phyloP scores from a whole-genome alignment of 2,888 invertebrate species.

The Aspidiotus rigidus region DNA sequence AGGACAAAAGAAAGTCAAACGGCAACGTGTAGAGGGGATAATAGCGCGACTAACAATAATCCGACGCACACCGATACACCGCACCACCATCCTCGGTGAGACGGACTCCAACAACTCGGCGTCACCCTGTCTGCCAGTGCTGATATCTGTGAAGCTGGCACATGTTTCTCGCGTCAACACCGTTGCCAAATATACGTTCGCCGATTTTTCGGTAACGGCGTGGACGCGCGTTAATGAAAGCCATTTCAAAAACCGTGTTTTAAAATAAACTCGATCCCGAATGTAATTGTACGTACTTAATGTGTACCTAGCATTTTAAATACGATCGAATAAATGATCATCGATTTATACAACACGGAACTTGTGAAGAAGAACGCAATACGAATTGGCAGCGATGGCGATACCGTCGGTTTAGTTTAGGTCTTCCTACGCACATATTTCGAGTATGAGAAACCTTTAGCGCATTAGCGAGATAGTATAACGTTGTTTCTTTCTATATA shows the following conservation, averaged over 20 bases:
- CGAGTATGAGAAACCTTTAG: slow-evolving; percentile 23
- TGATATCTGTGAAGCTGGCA: slow-evolving; percentile 26
- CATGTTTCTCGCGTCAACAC: slow-evolving; percentile 14
- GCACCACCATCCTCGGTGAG: slow-evolving; percentile 21
- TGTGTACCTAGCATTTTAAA: too few species aligned
- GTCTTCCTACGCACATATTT: slow-evolving; percentile 34
- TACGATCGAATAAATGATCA: too few species aligned
- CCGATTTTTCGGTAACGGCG: background rate
- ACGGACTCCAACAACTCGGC: slow-evolving; percentile 52
- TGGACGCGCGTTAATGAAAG: too few species aligned
- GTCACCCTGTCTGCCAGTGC: slow-evolving; percentile 81
- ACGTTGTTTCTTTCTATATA: too few species aligned
- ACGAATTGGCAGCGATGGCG: too few species aligned
- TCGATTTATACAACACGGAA: too few species aligned
- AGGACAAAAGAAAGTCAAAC: slow-evolving; percentile 38
- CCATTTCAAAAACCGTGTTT: too few species aligned
- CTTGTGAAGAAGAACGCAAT: too few species aligned
- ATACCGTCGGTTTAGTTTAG: too few species aligned
- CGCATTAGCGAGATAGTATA: too few species aligned
- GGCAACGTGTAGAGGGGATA: slow-evolving; percentile 33
- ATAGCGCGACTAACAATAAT: slow-evolving; percentile 32
- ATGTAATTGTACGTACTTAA: too few species aligned
- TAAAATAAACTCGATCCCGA: too few species aligned
- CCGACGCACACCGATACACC: slow-evolving; percentile 20
- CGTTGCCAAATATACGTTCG: slow-evolving; percentile 15